These are phyloP conservation scores for Agriopis marginaria DNA, from an alignment of 2,888 invertebrate species.

Conservation along the genomic window DNA sequence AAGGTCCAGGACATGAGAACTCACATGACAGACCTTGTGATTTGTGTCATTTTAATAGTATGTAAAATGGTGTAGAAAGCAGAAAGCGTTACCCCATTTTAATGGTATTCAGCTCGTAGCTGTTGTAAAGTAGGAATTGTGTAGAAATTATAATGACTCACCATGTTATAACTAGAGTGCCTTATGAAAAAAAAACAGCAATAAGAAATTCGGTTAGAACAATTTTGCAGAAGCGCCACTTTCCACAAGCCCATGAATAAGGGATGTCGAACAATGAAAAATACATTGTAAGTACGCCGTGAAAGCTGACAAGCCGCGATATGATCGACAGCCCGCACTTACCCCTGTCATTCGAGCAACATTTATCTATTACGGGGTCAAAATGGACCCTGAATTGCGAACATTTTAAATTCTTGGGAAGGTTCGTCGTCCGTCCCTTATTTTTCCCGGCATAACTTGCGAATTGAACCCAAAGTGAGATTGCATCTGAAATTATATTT, in stretches of 20 bases:
- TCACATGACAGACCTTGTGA: background rate
- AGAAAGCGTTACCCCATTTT: background rate
- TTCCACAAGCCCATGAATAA: slow-evolving; percentile 33
- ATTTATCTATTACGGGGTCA: slow-evolving; percentile 60
- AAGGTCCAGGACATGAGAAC: slow-evolving; percentile 3
- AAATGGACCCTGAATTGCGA: slow-evolving; percentile 52
- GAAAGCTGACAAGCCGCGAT: slow-evolving; percentile 43
- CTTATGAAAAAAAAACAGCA: slow-evolving; percentile 1
- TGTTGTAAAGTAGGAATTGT: too few relatives aligned
- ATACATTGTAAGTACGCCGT: slow-evolving; percentile 43
- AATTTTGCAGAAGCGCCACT: slow-evolving; percentile 26
- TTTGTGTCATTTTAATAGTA: background rate
- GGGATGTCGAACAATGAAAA: slow-evolving; percentile 55
- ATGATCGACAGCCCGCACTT: slow-evolving; percentile 59
- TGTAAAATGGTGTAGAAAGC: background rate
- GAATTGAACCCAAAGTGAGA: slow-evolving; percentile 75
- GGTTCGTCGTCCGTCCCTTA: slow-evolving; percentile 35
- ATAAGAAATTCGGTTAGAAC: slow-evolving; percentile 17
- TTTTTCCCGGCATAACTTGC: slow-evolving; percentile 51
- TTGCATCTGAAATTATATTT: slow-evolving; percentile 81
- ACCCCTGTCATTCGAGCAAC: slow-evolving; percentile 61
- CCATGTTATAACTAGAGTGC: background rate
- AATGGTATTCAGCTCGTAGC: background rate
- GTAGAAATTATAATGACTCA: too few relatives aligned
- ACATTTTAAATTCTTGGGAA: slow-evolving; percentile 46